Base-by-base conservation (phyloP, 2,797 vertebrate genomes). In the Xerus rutilus region DNA sequence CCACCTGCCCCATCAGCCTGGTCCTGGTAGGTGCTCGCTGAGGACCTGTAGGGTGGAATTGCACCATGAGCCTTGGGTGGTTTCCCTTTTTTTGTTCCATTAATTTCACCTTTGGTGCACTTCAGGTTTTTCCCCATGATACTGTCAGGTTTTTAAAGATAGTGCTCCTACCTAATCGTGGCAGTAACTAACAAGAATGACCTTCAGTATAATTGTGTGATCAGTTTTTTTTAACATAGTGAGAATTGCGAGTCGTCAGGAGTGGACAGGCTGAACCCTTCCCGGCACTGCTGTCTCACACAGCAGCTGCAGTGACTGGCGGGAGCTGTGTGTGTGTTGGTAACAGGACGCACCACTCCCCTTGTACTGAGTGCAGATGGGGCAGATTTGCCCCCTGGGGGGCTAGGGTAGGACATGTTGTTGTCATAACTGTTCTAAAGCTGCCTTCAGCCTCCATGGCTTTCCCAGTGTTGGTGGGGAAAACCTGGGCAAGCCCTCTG, bases 311-410 rank as follows among this genome's bases (percentile, higher is more conserved):
- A 30, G 32, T n/a, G 12, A 39, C 39, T 39, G 39, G 39, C 39
- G 2, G 39, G 39, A 39, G 39, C 39, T 39, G 39, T 3, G 3
- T 39, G 2, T 39, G 39, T 39, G 39, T 39, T 39, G 39, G 39
- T 23, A 1, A 5, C 39, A 12, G 2, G 49, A 7, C 54, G 54
- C 12, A 7, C 25, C 35, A 4, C 54, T 20, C 76, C 17, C 13
- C 21, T 32, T 30, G 32, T 28, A 0, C 35, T 11, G 7, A n/a
- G 47, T 0, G 5, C n/a, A 23, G 39, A 2, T 20, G 21, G 21
- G 10, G 13, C 0, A 1, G 73, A 57, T 25, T 79, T 49, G 3
- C 65, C 87, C 74, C 12, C 72, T n/a, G 17, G 79, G 14, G 23
- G 35, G 23, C 54, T 17, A 6, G 3, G 35, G 35, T 28, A 7